Evolutionary conservation across 2,888 invertebrate species (phyloP), one percentile per base, ranked within the genome.

Genomic region (Hydraecia micacea): DNA sequence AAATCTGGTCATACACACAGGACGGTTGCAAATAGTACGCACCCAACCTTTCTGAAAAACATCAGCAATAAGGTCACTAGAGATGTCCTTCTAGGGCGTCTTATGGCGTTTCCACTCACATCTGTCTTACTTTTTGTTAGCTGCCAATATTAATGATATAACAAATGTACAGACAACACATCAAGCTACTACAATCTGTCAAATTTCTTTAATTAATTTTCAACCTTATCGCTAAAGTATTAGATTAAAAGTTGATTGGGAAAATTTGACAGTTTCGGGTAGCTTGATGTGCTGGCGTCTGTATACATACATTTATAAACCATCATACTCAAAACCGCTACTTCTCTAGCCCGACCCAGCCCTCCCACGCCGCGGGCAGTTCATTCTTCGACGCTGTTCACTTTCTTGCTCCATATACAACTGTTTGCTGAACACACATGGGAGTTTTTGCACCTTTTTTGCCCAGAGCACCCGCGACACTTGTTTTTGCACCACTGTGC

Each of bases 401-500:
- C 87, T 87, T 87, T 84, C 83, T 87, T 87, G 80, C 77, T 42
- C 76, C 75, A 80, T 55, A 87, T 77, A 80, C 63, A 42, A 68
- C 72, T 81, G 87, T 87, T 87, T 87, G 81, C 83, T 87, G 73
- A 83, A 55, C 80, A 82, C 81, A 86, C 86, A 86, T 46, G 72
- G 28, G 21, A 73, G 79, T 77, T 87, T 84, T 87, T 80, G 77
- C 81, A 78, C 83, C 82, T 79, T 86, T 81, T 86, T 86, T 79
- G 58, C 79, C 77, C 72, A 73, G 66, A 80, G 81, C 76, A 66
- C 75, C 67, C 73, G 82, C 79, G 84, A 82, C 84, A 82, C 85
- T 62, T 79, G 82, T 85, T 85, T 86, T 83, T 86, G 77, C 36
- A 36, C 49, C 67, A 28, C 25, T 58, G 46, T 49, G 58, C n/a